Evolutionary conservation across 2,113 vertebrate species (phyloP), one percentile per base, ranked within the genome.

Genomic region (Turnix velox): DNA sequence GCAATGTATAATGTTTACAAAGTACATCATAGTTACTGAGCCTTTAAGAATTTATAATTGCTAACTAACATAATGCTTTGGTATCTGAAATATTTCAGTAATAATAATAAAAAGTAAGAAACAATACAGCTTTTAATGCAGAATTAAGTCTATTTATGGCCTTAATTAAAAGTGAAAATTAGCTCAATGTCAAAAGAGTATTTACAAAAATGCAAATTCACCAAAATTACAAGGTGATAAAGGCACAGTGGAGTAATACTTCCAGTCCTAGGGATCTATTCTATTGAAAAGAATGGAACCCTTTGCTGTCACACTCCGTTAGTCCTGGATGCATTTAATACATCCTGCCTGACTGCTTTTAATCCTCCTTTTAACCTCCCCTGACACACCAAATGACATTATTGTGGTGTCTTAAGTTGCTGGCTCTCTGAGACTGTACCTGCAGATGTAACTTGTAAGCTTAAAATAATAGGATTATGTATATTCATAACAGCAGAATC

Each of bases 191-290:
- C 96, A 96, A 95, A 97, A 97, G 96, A 81, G 55, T 87, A 94
- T 93, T 97, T 93, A 97, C 84, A 81, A 97, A 97, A 98, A 98
- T 96, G 96, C 96, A 95, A 97, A 97, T 98, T 98, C 77, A 97
- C 98, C 95, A 97, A 83, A 98, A 98, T 98, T 98, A 97, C 97
- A 97, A 96, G 93, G 95, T 98, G 97, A 97, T 98, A 97, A 98
- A 98, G 96, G 94, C 96, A 91, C 87, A 95, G 92, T 90, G 69
- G 91, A 97, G 95, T 96, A 98, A 97, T 98, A 93, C 95, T 91
- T 95, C 76, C 92, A 97, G 65, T 96, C 95, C 63, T 97, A 84
- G 97, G 97, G 96, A 97, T 97, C 97, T 97, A 83, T 96, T 98
- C 92, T 96, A 82, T 90, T 97, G 96, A 98, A 98, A 98, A 97